Conservation (phyloP, 2,113 vertebrate genomes). For the Laticauda colubrina region DNA sequence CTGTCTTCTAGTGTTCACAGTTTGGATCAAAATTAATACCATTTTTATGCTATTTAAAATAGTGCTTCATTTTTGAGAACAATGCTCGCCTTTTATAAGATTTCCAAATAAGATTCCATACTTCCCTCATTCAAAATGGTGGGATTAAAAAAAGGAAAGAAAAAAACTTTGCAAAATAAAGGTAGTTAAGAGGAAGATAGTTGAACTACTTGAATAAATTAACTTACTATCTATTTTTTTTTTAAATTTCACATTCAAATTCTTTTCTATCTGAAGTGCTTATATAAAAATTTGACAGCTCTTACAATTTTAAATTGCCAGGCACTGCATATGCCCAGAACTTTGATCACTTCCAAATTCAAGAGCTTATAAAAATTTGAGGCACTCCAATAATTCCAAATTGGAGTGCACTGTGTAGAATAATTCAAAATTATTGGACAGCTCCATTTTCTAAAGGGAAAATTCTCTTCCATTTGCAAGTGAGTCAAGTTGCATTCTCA, state of each 20-base stretch:
- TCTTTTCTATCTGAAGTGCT: constrained; percentile 81
- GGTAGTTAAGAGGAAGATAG: constrained; percentile 71
- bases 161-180: constrained; percentile 73
- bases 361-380: constrained; percentile 88
- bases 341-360: constrained; percentile 86
- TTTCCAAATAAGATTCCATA: constrained; percentile 75
- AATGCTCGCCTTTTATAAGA: constrained; percentile 60
- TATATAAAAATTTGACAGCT: constrained; percentile 88
- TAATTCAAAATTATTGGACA: constrained; percentile 86
- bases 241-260: constrained; percentile 70
- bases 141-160: not conserved
- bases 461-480: constrained; percentile 83
- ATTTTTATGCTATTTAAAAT: constrained; percentile 60
- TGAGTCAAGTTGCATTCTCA: constrained; percentile 81
- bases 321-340: constrained; percentile 83
- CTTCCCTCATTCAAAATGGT: constrained; percentile 22
- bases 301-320: constrained; percentile 87
- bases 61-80: constrained; percentile 58
- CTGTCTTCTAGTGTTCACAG: constrained; percentile 57
- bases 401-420: constrained; percentile 82
- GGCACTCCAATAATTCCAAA: constrained; percentile 88
- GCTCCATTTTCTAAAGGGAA: constrained; percentile 61
- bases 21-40: constrained; percentile 67
- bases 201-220: constrained; percentile 79
- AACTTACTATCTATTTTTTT: constrained; percentile 68